Conservation (phyloP, 2,113 vertebrate genomes). For the Chloropsis hardwickii region DNA sequence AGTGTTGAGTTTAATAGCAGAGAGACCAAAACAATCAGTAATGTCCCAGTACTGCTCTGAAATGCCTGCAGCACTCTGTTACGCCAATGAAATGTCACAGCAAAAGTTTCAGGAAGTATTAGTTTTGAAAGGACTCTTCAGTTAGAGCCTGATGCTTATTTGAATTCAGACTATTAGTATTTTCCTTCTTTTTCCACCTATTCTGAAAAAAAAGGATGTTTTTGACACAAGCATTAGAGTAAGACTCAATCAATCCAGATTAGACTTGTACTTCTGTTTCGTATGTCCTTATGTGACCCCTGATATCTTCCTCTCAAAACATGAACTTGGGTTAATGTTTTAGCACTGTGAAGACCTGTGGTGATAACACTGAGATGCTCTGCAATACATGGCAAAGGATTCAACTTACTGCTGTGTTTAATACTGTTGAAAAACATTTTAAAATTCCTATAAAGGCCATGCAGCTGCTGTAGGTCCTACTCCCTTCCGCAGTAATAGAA, state of each 20-base stretch:
- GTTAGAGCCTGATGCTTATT: neutral
- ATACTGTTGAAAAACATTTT: neutral
- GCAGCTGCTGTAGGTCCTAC: neutral
- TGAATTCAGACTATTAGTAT: neutral
- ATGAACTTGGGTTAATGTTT: neutral
- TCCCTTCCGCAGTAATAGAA: neutral
- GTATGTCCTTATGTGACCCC: neutral
- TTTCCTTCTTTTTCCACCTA: neutral
- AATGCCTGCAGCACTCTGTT: neutral
- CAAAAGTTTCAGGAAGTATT: neutral
- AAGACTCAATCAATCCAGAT: neutral
- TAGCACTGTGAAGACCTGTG: neutral
- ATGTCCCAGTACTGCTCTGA: accelerated
- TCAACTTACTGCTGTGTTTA: neutral
- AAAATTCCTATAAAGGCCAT: neutral
- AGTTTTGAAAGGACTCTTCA: neutral
- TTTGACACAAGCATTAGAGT: neutral
- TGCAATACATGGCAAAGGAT: neutral
- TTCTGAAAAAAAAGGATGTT: neutral
- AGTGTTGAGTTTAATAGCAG: neutral
- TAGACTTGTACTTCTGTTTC: neutral
- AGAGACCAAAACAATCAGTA: neutral
- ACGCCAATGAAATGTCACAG: neutral
- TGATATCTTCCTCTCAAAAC: neutral
- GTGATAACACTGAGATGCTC: neutral